Evolutionary conservation across 2,113 vertebrate species (phyloP).

Genomic region (Axis porcinus): DNA sequence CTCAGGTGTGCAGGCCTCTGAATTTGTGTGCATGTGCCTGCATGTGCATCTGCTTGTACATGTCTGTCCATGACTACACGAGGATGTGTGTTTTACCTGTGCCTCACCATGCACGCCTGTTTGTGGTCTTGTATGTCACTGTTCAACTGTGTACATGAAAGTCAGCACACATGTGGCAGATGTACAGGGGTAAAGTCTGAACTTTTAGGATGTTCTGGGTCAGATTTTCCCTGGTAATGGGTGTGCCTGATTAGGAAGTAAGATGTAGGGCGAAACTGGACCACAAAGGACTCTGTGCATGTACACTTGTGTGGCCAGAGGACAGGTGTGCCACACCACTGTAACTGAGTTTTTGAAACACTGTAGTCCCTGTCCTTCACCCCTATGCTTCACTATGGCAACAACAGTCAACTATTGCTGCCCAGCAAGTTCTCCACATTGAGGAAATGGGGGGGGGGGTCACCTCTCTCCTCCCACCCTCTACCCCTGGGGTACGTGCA

Average conservation of each 20-base stretch:
- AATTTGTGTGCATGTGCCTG: too few relatives aligned
- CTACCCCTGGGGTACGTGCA: background rate
- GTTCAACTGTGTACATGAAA: fast-evolving
- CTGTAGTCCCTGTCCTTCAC: fast-evolving
- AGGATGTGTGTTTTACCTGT: fast-evolving
- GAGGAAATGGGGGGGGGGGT: background rate
- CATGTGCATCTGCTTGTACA: background rate
- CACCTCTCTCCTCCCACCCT: background rate
- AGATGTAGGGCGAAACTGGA: background rate
- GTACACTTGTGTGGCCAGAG: background rate
- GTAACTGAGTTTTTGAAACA: background rate
- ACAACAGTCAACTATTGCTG: background rate
- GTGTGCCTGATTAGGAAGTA: background rate
- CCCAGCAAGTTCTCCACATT: background rate
- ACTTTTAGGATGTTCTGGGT: background rate
- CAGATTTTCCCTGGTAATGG: background rate
- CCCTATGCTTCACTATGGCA: fast-evolving
- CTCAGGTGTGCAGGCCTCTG: background rate
- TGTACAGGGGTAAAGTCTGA: fast-evolving
- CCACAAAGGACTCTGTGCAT: background rate
- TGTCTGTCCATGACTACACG: fast-evolving
- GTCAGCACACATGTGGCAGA: background rate
- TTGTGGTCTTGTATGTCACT: background rate
- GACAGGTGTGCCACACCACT: background rate
- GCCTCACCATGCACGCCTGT: background rate